Conservation (phyloP, 1,140 invertebrate species). For the Drosophila erecta region DNA sequence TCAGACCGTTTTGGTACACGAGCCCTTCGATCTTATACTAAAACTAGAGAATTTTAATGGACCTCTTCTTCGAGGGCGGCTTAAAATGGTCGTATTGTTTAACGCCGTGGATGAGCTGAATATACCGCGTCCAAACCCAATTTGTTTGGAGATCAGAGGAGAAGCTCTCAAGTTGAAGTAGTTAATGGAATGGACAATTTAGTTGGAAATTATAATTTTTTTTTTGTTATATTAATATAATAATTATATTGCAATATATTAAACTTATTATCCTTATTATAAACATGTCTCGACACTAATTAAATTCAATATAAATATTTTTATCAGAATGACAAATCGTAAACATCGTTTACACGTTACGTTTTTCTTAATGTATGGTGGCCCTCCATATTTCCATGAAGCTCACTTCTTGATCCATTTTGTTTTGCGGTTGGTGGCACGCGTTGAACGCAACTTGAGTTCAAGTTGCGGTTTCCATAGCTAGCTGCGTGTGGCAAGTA, state of each 20-base stretch:
- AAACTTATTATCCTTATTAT: no score
- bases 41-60: constrained; percentile 29
- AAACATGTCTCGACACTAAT: no score
- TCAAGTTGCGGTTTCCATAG: constrained; percentile 46
- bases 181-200: not conserved
- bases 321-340: no score
- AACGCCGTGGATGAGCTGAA: constrained; percentile 47
- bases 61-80: constrained; percentile 37
- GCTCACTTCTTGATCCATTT: constrained; percentile 5
- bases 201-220: not conserved
- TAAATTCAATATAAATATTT: no score
- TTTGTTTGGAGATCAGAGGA: constrained; percentile 57
- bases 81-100: constrained; percentile 45
- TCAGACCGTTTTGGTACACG: constrained; percentile 34
- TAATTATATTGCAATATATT: no score
- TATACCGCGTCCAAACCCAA: constrained; percentile 9
- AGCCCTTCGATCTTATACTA: constrained; percentile 50
- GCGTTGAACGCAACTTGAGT: constrained; percentile 68
- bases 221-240: not conserved
- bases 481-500: constrained; percentile 64
- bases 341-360: no score
- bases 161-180: constrained; percentile 29
- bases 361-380: no score
- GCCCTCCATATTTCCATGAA: no score
- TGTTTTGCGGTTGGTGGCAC: constrained; percentile 60